These are phyloP conservation scores for Benitochromis conjunctus DNA, from an alignment of 2,113 vertebrate species.

Conservation along the genomic window DNA sequence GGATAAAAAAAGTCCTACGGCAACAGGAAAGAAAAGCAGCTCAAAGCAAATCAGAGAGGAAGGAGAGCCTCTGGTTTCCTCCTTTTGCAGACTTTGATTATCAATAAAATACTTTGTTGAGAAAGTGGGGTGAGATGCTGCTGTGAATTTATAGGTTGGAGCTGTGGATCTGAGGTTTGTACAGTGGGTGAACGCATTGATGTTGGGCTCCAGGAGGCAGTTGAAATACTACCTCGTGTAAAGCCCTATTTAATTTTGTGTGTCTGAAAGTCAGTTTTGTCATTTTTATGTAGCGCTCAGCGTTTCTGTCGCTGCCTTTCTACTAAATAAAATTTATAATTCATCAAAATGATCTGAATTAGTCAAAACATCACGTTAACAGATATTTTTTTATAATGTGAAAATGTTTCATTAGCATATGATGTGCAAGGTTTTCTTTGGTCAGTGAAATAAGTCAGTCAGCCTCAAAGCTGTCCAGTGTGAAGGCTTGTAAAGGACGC, in stretches of 20 bases:
- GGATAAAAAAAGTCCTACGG: conserved; percentile 27
- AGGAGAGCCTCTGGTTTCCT: conserved; percentile 53
- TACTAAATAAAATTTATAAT: not conserved
- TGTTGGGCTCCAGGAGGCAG: not conserved
- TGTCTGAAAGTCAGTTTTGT: not conserved
- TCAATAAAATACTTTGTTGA: not conserved
- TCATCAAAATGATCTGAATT: rapidly evolving
- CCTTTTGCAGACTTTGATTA: conserved; percentile 33
- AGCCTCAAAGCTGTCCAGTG: not conserved
- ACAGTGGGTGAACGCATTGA: not conserved
- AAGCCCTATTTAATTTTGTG: not conserved
- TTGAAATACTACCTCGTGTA: not conserved
- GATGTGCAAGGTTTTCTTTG: not conserved
- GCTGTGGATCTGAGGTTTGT: not conserved
- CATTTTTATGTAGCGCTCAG: not conserved
- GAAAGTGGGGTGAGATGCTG: not conserved
- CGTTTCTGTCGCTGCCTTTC: not conserved
- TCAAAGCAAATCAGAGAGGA: not conserved
- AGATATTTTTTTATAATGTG: not conserved
- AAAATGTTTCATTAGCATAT: not conserved
- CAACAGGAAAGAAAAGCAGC: not conserved
- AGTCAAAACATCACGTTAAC: not conserved
- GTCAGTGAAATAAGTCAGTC: not conserved
- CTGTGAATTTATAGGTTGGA: not conserved
- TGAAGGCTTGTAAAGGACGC: not conserved